Base-by-base conservation (phyloP, 2,113 vertebrate genomes). In the Heterochromis multidens region DNA sequence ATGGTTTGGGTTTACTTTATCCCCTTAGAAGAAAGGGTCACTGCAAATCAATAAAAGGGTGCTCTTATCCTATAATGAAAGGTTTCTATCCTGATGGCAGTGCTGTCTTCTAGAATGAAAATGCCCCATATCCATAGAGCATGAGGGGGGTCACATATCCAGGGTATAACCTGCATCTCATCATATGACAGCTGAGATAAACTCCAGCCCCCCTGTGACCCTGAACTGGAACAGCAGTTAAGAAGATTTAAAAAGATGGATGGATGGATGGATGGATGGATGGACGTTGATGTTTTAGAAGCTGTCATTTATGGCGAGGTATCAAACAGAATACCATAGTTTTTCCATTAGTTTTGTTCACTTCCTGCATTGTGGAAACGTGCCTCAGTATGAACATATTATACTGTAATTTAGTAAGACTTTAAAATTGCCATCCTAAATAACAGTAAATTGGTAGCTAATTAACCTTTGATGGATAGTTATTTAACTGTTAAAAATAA, bases 281-380 rank as follows among this genome's bases (percentile, higher is more conserved):
- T n/a, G n/a, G n/a, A n/a, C n/a, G n/a, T n/a, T n/a, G n/a, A n/a
- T n/a, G n/a, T n/a, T n/a, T n/a, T n/a, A n/a, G n/a, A n/a, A n/a
- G n/a, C n/a, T n/a, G n/a, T 23, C 4, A 0, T 37, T 63, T 37
- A n/a, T n/a, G 11, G 33, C 0, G 61, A 37, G 1, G 21, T 63
- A 63, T 63, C 1, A 63, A 37, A 0, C n/a, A 35, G 6, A 6
- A 35, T 35, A 31, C 59, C 5, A 61, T 35, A 62, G 19, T 10
- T 31, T 13, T 43, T 33, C 17, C 21, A 35, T 62, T 70, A 70
- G 46, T 70, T 46, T 46, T 46, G 63, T 70, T 49, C 40, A 70
- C 65, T 46, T 70, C 23, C 14, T 70, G 43, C 37, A 27, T 27
- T 70, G 43, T 46, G 27, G 37, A 46, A 70, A 46, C 23, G 0